Conservation (phyloP, 2,113 vertebrate genomes). For the Morone saxatilis region DNA sequence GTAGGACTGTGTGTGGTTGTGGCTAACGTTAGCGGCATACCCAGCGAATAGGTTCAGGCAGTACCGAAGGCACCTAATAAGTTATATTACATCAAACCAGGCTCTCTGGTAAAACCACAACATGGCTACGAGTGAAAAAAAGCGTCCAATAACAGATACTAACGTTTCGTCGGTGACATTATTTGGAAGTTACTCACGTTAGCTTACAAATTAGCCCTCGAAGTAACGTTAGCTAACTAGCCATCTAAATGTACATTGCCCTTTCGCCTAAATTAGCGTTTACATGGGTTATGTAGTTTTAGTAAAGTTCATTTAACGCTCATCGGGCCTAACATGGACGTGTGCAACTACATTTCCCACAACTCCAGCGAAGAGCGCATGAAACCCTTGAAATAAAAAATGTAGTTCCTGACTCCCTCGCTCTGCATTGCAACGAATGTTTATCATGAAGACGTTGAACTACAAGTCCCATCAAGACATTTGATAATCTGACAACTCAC, state of each 20-base stretch:
- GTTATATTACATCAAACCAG: neutral
- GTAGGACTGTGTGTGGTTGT: neutral
- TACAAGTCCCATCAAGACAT: conserved; percentile 76
- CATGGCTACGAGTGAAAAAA: neutral
- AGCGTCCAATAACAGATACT: neutral
- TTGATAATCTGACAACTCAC: conserved; percentile 84
- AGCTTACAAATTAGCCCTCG: conserved; percentile 48
- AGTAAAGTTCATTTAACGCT: neutral
- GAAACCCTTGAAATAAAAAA: neutral
- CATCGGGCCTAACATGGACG: neutral
- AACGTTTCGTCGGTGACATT: neutral
- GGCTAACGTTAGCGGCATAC: conserved; percentile 45
- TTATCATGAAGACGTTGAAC: conserved; percentile 28
- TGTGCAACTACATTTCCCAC: conserved; percentile 65
- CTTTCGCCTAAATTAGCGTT: conserved; percentile 56
- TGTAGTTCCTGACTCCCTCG: conserved; percentile 65
- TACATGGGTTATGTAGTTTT: conserved; percentile 76
- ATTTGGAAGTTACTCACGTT: conserved; percentile 31
- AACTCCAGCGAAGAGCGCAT: neutral
- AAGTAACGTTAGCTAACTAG: conserved; percentile 50
- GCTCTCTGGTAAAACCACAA: rapidly evolving
- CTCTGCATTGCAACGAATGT: rapidly evolving
- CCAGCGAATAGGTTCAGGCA: conserved; percentile 28
- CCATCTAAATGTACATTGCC: conserved; percentile 53
- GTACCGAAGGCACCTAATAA: neutral